These are phyloP conservation scores for Pantherophis guttatus DNA, from an alignment of 2,113 vertebrate species.

Conservation along the genomic window DNA sequence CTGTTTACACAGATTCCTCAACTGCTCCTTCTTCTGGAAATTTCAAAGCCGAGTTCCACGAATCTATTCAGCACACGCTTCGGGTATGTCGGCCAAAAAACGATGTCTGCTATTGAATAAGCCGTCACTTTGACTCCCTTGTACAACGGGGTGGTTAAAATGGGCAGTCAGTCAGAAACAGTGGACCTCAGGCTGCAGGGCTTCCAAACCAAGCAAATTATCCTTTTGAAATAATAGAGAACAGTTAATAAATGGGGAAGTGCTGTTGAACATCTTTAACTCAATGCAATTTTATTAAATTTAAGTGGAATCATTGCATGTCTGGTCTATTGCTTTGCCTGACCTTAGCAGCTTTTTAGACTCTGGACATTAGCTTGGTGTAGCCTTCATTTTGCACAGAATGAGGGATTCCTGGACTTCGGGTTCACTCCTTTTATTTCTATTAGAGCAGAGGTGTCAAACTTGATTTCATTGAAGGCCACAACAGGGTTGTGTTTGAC, in stretches of 20 bases:
- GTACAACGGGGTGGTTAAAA: neutral
- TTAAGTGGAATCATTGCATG: neutral
- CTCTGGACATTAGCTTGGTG: neutral
- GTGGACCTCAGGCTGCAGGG: neutral
- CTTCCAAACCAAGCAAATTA: neutral
- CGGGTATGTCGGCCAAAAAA: neutral
- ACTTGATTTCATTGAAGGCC: too few species aligned
- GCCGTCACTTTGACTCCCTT: neutral
- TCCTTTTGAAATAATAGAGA: neutral
- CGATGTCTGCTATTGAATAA: neutral
- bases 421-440: neutral
- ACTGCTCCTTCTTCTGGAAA: neutral
- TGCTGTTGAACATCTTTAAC: neutral
- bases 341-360: neutral
- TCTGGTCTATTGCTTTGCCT: neutral
- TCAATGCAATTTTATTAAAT: neutral
- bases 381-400: neutral
- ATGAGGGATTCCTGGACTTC: neutral
- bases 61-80: neutral
- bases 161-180: neutral
- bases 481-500: too few species aligned
- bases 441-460: neutral
- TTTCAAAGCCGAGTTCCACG: neutral
- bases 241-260: neutral
- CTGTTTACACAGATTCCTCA: neutral